phyloP scores from a whole-genome alignment of 2,888 invertebrate genomes.

The Cantharis rufa region DNA sequence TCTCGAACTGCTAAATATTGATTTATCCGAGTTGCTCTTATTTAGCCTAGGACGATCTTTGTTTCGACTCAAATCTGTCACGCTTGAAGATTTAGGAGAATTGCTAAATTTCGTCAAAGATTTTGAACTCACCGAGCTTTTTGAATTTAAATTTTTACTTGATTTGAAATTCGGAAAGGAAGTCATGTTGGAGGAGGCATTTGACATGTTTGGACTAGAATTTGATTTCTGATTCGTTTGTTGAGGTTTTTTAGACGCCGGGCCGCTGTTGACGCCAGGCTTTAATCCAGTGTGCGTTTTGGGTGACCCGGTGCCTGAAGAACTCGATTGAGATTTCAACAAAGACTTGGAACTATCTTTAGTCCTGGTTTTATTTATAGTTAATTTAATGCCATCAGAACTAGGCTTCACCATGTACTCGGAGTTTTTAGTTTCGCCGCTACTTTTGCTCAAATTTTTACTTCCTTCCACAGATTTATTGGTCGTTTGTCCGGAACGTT shows the following conservation, averaged over 20 bases:
- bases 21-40: constrained; percentile 66
- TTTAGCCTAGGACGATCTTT: constrained; percentile 66
- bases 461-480: constrained; percentile 42
- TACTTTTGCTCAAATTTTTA: constrained; percentile 44
- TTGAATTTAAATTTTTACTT: constrained; percentile 33
- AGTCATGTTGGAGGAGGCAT: constrained; percentile 30
- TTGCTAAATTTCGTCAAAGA: constrained; percentile 59
- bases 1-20: constrained; percentile 64
- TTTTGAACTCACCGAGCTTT: constrained; percentile 25
- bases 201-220: constrained; percentile 38
- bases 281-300: constrained; percentile 80
- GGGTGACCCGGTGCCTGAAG: constrained; percentile 67
- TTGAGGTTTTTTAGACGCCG: constrained; percentile 81
- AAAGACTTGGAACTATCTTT: constrained; percentile 66
- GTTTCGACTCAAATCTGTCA: constrained; percentile 64
- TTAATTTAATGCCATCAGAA: constrained; percentile 87
- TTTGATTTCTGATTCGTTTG: constrained; percentile 49
- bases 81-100: constrained; percentile 61
- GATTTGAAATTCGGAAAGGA: constrained; percentile 45
- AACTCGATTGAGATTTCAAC: constrained; percentile 45
- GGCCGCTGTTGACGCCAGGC: constrained; percentile 84
- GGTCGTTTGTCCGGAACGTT: constrained; percentile 37
- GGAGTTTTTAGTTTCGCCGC: constrained; percentile 66
- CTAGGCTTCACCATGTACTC: constrained; percentile 91
- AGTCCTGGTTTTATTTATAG: constrained; percentile 84